These are phyloP conservation scores for Bimastos eiseni DNA, from an alignment of 2,888 invertebrate genomes.

Conservation along the genomic window DNA sequence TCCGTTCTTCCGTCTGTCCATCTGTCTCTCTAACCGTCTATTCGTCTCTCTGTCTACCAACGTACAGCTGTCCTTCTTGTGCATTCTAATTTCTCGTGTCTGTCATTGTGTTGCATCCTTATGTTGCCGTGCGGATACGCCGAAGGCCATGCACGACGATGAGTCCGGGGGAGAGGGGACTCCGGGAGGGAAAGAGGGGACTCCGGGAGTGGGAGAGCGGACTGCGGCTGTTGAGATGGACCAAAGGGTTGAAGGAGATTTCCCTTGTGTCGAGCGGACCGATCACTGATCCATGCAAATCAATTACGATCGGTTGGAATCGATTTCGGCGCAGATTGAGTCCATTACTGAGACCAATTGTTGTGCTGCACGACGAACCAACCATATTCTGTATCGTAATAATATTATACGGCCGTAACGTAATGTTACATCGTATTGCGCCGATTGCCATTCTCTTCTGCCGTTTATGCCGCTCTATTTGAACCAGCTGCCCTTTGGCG, in stretches of 20 bases:
- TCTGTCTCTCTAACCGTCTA: not conserved
- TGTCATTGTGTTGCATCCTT: not conserved
- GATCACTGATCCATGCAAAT: slow-evolving; percentile 13
- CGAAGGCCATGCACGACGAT: not conserved
- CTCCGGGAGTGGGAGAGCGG: too few relatives aligned
- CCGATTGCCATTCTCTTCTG: not conserved
- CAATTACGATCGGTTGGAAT: slow-evolving; percentile 6
- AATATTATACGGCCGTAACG: not conserved
- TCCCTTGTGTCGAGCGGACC: not conserved
- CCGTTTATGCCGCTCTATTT: not conserved
- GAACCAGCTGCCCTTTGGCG: not conserved
- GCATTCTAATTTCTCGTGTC: not conserved
- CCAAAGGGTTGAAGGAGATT: not conserved
- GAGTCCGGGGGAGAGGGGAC: not conserved
- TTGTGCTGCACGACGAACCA: not conserved
- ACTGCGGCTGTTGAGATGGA: not conserved
- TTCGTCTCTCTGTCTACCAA: not conserved
- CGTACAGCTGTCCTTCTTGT: not conserved
- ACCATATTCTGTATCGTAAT: not conserved
- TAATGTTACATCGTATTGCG: not conserved
- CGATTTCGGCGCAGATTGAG: slow-evolving; percentile 13
- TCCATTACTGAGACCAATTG: slow-evolving; percentile 13
- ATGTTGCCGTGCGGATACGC: not conserved
- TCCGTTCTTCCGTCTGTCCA: not conserved
- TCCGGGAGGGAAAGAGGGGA: too few relatives aligned